Conservation (phyloP, 1,140 invertebrate species). For the Drepana arcuata region DNA sequence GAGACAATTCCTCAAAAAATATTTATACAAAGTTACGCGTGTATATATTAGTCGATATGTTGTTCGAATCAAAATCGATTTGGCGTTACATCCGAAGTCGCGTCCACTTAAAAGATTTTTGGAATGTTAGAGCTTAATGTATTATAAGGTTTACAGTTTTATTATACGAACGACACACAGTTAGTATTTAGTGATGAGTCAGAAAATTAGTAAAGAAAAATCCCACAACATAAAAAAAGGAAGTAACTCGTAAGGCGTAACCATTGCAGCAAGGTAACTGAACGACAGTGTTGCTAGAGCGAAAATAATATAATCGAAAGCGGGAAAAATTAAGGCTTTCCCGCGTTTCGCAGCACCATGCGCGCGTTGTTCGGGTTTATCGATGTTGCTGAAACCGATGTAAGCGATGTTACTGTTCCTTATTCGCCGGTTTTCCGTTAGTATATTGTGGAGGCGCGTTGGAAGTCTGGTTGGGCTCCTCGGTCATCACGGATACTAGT, state of each 20-base stretch:
- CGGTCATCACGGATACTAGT: slow-evolving; percentile 89
- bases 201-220: slow-evolving; percentile 58
- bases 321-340: neutral
- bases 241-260: slow-evolving; percentile 13
- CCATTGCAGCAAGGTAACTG: slow-evolving; percentile 23
- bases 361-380: slow-evolving; percentile 16
- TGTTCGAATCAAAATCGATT: too few relatives aligned
- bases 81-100: too few relatives aligned
- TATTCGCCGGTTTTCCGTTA: slow-evolving; percentile 35
- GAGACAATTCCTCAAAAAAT: too few relatives aligned
- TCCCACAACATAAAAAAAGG: too few relatives aligned
- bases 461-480: slow-evolving; percentile 68
- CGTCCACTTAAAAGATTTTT: slow-evolving; percentile 27
- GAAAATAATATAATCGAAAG: slow-evolving; percentile 9
- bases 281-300: slow-evolving; percentile 45
- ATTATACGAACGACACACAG: too few relatives aligned
- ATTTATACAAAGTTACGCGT: too few relatives aligned
- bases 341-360: slow-evolving; percentile 21
- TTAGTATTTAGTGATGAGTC: slow-evolving; percentile 69
- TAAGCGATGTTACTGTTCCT: slow-evolving; percentile 1
- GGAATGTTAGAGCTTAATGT: slow-evolving; percentile 49
- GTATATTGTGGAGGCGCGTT: slow-evolving; percentile 57
- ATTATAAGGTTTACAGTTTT: slow-evolving; percentile 38
- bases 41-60: too few relatives aligned
- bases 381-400: too few relatives aligned